Conservation (phyloP, 2,797 vertebrate species). For the Microchirus variegatus region DNA sequence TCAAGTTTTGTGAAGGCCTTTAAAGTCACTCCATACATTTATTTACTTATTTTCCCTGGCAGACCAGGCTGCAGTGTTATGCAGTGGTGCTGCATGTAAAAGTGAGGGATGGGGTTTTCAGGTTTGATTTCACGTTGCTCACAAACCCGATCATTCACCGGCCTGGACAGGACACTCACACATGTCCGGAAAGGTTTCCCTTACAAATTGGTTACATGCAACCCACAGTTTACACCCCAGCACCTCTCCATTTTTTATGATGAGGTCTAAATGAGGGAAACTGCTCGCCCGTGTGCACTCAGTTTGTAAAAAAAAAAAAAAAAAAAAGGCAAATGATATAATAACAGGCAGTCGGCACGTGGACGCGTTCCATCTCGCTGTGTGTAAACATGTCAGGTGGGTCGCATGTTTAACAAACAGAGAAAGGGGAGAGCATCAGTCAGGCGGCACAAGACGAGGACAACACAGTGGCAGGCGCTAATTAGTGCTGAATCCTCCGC, state of each 20-base stretch:
- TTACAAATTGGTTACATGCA: slow-evolving; percentile 68
- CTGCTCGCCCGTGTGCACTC: slow-evolving; percentile 7
- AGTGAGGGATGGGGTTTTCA: slow-evolving; percentile 31
- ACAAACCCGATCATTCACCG: slow-evolving; percentile 39
- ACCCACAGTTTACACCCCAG: slow-evolving; percentile 48
- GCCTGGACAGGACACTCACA: slow-evolving; percentile 29
- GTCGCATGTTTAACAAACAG: slow-evolving; percentile 8
- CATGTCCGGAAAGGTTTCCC: slow-evolving; percentile 46
- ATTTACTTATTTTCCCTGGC: too few species aligned
- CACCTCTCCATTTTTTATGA: slow-evolving; percentile 59
- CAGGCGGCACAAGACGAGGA: slow-evolving; percentile 8
- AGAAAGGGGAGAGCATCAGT: slow-evolving; percentile 8
- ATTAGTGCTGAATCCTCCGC: slow-evolving; percentile 23
- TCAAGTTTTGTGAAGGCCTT: too few species aligned
- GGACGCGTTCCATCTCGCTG: neutral
- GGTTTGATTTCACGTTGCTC: slow-evolving; percentile 57
- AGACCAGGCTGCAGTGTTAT: too few species aligned
- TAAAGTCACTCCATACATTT: too few species aligned
- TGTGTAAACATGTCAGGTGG: slow-evolving; percentile 27
- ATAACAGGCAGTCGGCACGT: neutral
- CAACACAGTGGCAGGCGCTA: slow-evolving; percentile 19
- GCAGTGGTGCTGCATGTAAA: too few species aligned
- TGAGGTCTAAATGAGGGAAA: slow-evolving; percentile 46
- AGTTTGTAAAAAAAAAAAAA: neutral
- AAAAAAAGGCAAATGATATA: slow-evolving; percentile 6